Percentiles rank a stretch among this genome's conserved stretches.
Evolutionary conservation across 1,140 invertebrate genomes (phyloP).

Genomic region (Platorchestia sp.): DNA sequence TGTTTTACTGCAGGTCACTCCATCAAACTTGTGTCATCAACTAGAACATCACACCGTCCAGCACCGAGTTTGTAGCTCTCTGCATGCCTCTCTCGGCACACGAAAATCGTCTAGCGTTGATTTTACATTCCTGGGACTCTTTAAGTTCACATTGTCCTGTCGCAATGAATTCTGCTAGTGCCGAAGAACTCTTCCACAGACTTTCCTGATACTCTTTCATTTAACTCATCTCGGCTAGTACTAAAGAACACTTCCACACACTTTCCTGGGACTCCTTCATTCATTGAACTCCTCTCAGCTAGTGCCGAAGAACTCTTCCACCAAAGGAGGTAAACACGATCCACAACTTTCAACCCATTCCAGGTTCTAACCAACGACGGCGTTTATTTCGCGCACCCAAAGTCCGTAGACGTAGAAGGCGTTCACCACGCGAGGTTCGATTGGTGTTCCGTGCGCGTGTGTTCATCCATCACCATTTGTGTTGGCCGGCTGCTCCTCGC

Average conservation of each 20-base stretch:
- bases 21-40: slow-evolving; percentile 25
- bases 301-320: background rate
- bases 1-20: slow-evolving; percentile 31
- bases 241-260: too few relatives aligned
- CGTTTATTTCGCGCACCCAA: background rate
- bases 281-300: too few relatives aligned
- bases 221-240: too few relatives aligned
- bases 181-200: background rate
- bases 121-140: background rate
- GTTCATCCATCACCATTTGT: background rate
- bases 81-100: background rate
- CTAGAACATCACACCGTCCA: background rate
- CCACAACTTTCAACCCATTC: background rate
- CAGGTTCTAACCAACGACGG: background rate
- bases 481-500: background rate
- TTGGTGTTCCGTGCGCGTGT: background rate
- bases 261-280: too few relatives aligned
- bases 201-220: too few relatives aligned
- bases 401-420: background rate
- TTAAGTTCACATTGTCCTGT: background rate
- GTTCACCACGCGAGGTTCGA: background rate
- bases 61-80: background rate
- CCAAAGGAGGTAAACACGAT: background rate
- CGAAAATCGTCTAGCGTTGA: background rate
- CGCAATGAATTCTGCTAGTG: background rate